Conservation (phyloP, 2,888 invertebrate genomes). For the Palloptera scutellata region DNA sequence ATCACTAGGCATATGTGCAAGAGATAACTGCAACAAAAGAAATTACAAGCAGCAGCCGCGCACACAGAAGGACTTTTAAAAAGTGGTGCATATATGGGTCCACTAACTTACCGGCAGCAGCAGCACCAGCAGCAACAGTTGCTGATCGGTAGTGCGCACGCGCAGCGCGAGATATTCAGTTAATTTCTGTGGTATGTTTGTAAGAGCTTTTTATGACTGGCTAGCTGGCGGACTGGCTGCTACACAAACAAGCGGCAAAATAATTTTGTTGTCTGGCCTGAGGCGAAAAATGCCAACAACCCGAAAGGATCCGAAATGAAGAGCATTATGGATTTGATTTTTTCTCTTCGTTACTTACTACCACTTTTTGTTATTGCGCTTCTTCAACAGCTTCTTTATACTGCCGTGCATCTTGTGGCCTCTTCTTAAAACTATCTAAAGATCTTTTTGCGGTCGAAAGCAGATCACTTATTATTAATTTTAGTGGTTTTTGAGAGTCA, state of each 20-base stretch:
- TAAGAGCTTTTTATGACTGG: no score
- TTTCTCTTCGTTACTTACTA: slow-evolving; percentile 17
- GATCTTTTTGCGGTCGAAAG: slow-evolving; percentile 47
- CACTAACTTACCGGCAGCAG: no score
- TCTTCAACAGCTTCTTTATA: slow-evolving; percentile 15
- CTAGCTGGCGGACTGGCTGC: slow-evolving; percentile 9
- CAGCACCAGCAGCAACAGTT: no score
- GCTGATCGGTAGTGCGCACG: slow-evolving; percentile 43
- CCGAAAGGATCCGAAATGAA: slow-evolving; percentile 39
- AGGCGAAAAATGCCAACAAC: slow-evolving; percentile 62
- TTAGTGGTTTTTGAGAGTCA: slow-evolving; percentile 55
- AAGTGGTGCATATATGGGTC: no score
- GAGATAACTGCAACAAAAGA: no score
- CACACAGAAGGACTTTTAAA: no score
- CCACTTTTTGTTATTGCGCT: slow-evolving; percentile 43
- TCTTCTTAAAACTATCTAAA: not conserved
- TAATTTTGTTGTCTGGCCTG: slow-evolving; percentile 63
- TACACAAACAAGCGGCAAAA: slow-evolving; percentile 46
- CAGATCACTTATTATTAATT: slow-evolving; percentile 63
- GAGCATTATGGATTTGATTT: slow-evolving; percentile 60
- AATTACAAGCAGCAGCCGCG: no score
- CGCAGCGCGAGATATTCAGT: slow-evolving; percentile 34
- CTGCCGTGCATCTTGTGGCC: slow-evolving; percentile 31
- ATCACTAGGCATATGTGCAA: no score
- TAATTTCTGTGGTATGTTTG: no score